Percentiles rank a stretch among this genome's conserved stretches.
phyloP scores from a whole-genome alignment of 1,140 invertebrate genomes.

The Neotoxoptera formosana region DNA sequence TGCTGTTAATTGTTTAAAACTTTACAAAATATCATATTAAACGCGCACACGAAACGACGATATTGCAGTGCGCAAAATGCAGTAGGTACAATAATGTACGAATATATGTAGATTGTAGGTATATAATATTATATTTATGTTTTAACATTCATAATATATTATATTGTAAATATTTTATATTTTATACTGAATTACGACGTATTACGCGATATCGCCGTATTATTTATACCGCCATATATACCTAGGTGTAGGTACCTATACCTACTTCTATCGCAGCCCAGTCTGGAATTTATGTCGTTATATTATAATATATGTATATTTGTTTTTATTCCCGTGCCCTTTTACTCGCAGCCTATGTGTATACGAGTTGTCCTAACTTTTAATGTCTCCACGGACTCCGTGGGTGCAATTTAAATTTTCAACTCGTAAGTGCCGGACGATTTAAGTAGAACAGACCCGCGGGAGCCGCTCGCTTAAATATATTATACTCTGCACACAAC shows the following conservation, averaged over 20 bases:
- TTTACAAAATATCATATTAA: conserved; percentile 5
- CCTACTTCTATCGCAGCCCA: neutral
- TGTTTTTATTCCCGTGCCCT: neutral
- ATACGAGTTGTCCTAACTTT: neutral
- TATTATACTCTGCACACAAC: neutral
- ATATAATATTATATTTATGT: neutral
- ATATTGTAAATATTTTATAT: neutral
- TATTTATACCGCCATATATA: neutral
- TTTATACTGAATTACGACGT: neutral
- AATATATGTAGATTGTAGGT: no score
- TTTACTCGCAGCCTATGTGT: neutral
- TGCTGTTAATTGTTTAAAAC: conserved; percentile 3
- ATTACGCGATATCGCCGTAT: neutral
- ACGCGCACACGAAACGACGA: neutral
- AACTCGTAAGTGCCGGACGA: neutral
- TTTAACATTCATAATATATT: neutral
- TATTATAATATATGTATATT: no score
- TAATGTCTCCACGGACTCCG: neutral
- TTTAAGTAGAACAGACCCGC: neutral
- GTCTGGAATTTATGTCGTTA: neutral
- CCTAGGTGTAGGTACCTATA: no score
- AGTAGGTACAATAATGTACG: no score
- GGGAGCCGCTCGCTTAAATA: neutral
- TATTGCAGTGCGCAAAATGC: neutral
- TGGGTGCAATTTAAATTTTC: neutral